A percentile compares a stretch with the other conserved stretches of the same genome.
phyloP scores from a whole-genome alignment of 1,140 invertebrate species.

The Onthophagus taurus region DNA sequence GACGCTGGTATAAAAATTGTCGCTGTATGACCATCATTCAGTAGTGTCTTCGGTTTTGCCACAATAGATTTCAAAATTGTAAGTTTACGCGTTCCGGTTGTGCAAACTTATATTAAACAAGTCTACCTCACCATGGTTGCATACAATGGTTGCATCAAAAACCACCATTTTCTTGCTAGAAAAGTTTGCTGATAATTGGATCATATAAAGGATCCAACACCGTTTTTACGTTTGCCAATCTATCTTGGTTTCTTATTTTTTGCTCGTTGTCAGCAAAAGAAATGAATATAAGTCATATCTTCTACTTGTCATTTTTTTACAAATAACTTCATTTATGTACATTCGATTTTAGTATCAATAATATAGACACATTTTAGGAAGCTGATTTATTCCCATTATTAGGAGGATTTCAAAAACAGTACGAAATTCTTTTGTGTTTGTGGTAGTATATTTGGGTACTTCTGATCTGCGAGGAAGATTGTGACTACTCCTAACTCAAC shows the following conservation, averaged over 20 bases:
- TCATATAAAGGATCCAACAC: slow-evolving; percentile 1
- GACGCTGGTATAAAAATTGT: no score
- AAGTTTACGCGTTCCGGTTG: not conserved
- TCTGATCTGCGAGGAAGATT: not conserved
- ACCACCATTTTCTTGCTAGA: not conserved
- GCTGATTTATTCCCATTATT: slow-evolving; percentile 1
- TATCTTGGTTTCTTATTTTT: slow-evolving; percentile 1
- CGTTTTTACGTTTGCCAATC: slow-evolving; percentile 1
- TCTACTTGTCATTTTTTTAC: slow-evolving; percentile 1
- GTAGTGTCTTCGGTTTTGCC: slow-evolving; percentile 1
- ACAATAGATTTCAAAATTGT: slow-evolving; percentile 5
- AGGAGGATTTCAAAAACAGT: not conserved
- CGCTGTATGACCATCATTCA: no score
- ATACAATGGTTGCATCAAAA: not conserved
- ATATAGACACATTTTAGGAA: slow-evolving; percentile 6
- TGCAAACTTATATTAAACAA: not conserved
- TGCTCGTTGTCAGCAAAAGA: not conserved
- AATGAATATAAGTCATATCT: slow-evolving; percentile 1
- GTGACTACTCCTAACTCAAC: not conserved
- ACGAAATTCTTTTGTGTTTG: not conserved
- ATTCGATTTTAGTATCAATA: not conserved
- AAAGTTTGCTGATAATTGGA: no score
- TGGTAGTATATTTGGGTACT: not conserved
- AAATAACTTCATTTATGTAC: not conserved
- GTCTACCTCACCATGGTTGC: not conserved